Percentiles rank a stretch among this genome's conserved stretches.
Evolutionary conservation across 2,113 vertebrate genomes (phyloP).

Genomic region (Hydrochoerus hydrochaeris): DNA sequence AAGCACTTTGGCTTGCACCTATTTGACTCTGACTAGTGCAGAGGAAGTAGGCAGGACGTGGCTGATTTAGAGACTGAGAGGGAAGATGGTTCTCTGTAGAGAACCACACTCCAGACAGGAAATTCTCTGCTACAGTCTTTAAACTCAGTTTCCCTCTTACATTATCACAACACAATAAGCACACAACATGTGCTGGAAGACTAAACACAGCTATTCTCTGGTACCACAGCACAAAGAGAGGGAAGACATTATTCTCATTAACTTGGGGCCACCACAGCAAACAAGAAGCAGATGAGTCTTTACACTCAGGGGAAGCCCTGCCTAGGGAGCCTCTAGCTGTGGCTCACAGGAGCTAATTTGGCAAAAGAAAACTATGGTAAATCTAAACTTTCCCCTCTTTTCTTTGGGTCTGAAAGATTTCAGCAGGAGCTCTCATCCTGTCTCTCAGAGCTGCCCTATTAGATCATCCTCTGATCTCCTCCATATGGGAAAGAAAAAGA

Average conservation of each 20-base stretch:
- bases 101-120: not conserved
- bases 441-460: not conserved
- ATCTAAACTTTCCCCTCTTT: not conserved
- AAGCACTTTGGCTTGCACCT: not conserved
- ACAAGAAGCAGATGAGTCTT: not conserved
- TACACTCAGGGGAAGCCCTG: too few relatives aligned
- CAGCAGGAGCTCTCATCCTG: not conserved
- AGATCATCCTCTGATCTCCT: not conserved
- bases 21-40: not conserved
- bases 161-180: not conserved
- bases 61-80: not conserved
- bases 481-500: not conserved
- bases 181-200: not conserved
- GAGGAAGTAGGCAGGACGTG: not conserved
- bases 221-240: not conserved
- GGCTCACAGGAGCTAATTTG: not conserved
- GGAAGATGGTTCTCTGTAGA: not conserved
- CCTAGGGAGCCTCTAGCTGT: not conserved
- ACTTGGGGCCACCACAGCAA: not conserved
- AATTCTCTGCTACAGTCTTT: not conserved
- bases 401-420: not conserved
- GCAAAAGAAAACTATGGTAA: not conserved
- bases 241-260: not conserved
- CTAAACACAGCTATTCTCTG: not conserved
- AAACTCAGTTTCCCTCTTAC: not conserved